phyloP scores from a whole-genome alignment of 2,797 vertebrate genomes.

The Hylomyscus alleni region DNA sequence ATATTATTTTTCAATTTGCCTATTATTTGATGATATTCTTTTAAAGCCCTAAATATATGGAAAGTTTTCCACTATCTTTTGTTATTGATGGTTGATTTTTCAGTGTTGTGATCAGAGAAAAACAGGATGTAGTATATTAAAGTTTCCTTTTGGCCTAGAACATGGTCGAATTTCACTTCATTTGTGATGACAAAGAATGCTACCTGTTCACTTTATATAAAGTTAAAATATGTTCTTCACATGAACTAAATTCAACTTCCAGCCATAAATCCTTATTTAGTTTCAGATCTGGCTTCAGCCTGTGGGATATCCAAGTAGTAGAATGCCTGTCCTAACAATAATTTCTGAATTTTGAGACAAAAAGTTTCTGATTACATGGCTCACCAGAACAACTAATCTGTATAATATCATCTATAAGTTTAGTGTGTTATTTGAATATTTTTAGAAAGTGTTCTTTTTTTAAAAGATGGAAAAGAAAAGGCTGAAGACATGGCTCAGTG shows the following conservation, averaged over 20 bases:
- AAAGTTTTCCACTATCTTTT: not conserved
- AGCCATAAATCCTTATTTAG: not conserved
- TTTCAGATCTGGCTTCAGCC: not conserved
- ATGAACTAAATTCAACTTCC: not conserved
- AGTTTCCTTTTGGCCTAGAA: not conserved
- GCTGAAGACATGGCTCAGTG: not conserved
- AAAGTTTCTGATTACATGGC: not conserved
- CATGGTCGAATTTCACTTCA: not conserved
- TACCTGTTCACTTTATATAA: not conserved
- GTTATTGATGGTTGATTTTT: not conserved
- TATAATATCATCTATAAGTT: not conserved
- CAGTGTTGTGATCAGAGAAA: not conserved
- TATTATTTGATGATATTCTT: not conserved
- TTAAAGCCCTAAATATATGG: not conserved
- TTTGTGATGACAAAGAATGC: not conserved
- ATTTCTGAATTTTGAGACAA: conserved; percentile 34
- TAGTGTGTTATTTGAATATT: not conserved
- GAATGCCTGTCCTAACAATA: conserved; percentile 17
- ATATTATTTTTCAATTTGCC: not conserved
- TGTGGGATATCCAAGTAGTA: not conserved
- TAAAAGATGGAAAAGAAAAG: not conserved
- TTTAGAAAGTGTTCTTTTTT: not conserved
- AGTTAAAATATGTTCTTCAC: not conserved
- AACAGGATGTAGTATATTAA: not conserved
- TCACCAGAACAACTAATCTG: not conserved